Evolutionary conservation across 2,113 vertebrate species (phyloP).

Genomic region (Ranitomeya variabilis): DNA sequence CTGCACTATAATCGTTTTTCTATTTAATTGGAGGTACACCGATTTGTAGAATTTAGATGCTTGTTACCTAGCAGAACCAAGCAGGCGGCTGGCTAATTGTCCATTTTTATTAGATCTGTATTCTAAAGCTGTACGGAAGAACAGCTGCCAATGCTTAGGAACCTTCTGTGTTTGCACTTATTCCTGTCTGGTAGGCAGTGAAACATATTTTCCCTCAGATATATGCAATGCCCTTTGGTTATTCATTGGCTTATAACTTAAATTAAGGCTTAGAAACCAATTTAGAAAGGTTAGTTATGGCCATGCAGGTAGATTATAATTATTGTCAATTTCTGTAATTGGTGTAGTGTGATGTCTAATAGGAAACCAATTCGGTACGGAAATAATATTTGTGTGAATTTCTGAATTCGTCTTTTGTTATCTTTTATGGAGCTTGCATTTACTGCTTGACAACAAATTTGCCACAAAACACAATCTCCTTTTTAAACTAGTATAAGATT

Average conservation of each 20-base stretch:
- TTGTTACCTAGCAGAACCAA: not conserved
- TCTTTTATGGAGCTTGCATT: too few relatives aligned
- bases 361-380: not conserved
- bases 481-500: too few relatives aligned
- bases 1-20: too few relatives aligned
- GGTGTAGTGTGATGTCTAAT: not conserved
- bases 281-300: not conserved
- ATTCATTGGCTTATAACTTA: not conserved
- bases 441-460: too few relatives aligned
- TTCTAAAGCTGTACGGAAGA: conserved; percentile 29
- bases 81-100: not conserved
- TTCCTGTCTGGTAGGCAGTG: conserved; percentile 14
- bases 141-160: conserved; percentile 33
- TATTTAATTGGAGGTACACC: too few relatives aligned
- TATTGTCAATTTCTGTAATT: not conserved
- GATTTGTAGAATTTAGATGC: not conserved
- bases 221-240: not conserved
- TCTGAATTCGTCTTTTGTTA: too few relatives aligned
- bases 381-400: too few relatives aligned
- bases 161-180: conserved; percentile 43
- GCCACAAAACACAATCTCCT: too few relatives aligned
- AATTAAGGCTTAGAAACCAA: not conserved
- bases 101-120: conserved; percentile 25
- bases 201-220: conserved; percentile 38
- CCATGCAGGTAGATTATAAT: not conserved